Base-by-base conservation (phyloP, 2,797 vertebrate genomes). In the Brotula barbata region DNA sequence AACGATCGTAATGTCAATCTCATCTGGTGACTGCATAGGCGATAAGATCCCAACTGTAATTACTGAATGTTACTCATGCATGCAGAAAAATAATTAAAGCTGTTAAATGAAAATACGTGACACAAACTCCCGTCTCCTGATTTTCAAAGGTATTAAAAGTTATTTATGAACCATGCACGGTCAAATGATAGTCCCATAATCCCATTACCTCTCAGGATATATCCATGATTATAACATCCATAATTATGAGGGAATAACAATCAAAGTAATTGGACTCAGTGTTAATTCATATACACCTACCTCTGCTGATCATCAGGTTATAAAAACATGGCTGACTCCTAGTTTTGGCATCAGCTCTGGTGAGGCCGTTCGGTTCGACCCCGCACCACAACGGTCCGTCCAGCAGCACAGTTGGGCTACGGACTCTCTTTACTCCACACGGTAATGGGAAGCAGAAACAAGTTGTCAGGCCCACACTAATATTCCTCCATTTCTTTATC, bases 251-350 rank as follows among this genome's bases (percentile, higher is more conserved):
- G 19, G 9, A 51, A 20, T 33, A 13, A 41, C 6, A 7, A 7
- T 40, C 1, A 25, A 52, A 11, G 16, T 7, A 5, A 8, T 0
- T n/a, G 16, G 19, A 48, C 28, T 44, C 43, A 58, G 51, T 13
- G 3, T 33, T 6, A 9, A 33, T 33, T 6, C 2, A n/a, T 17
- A 9, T 7, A 33, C 10, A 4, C 84, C 42, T 86, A 90, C 88
- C 88, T 88, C 81, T 87, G 74, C 71, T 84, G 80, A 58, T 88
- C 88, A 90, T 90, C 75, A 82, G 88, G 88, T 88, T 90, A 89
- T 81, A 75, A 85, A 85, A 72, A 85, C 77, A 82, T 82, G 78
- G 71, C 76, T 68, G 74, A 64, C 77, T 76, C 75, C 63, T 22
- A 61, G 76, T 60, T 69, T 85, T 85, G 75, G 84, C 85, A 84